Percentiles rank a stretch among this genome's conserved stretches.
phyloP scores from a whole-genome alignment of 2,797 vertebrate genomes.

The Crypturellus tataupa region DNA sequence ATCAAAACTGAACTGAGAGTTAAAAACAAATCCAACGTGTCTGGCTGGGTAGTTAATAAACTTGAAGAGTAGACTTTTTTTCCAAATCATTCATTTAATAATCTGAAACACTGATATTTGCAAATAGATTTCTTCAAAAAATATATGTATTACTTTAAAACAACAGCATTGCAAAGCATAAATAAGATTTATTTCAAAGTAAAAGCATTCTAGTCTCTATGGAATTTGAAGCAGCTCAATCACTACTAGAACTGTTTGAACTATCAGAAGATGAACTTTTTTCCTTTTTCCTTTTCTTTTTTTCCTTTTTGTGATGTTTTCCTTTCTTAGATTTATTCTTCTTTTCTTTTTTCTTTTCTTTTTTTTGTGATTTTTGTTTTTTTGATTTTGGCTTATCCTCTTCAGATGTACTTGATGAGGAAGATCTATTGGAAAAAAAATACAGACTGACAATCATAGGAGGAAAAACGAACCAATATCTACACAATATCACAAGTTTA shows the following conservation, averaged over 20 bases:
- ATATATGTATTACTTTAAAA: neutral
- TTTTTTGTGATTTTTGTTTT: constrained; percentile 85
- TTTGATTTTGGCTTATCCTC: constrained; percentile 83
- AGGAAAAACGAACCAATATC: neutral
- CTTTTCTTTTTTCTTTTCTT: constrained; percentile 85
- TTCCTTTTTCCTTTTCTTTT: constrained; percentile 83
- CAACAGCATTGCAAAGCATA: constrained; percentile 38
- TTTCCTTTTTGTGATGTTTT: constrained; percentile 85
- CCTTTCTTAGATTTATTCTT: constrained; percentile 84
- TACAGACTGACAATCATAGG: neutral
- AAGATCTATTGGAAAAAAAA: constrained; percentile 76
- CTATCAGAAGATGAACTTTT: constrained; percentile 74
- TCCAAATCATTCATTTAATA: neutral
- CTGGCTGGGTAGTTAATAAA: neutral
- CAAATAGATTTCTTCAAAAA: constrained; percentile 15
- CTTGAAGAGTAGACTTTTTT: neutral
- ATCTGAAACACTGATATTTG: neutral
- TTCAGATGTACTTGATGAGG: constrained; percentile 83
- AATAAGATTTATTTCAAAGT: constrained; percentile 69
- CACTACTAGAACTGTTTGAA: constrained; percentile 81
- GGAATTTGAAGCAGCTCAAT: constrained; percentile 64
- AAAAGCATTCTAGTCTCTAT: neutral
- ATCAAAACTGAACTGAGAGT: neutral
- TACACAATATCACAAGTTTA: neutral
- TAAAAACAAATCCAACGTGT: neutral